Conservation (phyloP, 2,888 invertebrate genomes). For the Drosophila atroscutellata region DNA sequence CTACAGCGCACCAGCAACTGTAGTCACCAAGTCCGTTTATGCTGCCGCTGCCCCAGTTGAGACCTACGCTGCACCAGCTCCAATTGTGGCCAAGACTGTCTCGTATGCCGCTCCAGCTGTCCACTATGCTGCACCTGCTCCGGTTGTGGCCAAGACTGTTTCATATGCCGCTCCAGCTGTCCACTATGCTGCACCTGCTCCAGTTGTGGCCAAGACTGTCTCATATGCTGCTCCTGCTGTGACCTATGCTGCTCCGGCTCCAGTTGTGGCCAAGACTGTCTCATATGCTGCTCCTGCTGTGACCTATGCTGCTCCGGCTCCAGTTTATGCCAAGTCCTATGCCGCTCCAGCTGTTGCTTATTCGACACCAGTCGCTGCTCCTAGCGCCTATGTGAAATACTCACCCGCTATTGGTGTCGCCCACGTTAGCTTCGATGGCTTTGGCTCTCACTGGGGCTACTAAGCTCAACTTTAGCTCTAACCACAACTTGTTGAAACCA, state of each 20-base stretch:
- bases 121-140: constrained; percentile 68
- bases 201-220: constrained; percentile 50
- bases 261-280: constrained; percentile 33
- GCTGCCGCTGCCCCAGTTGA: constrained; percentile 57
- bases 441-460: constrained; percentile 88
- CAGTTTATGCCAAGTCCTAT: constrained; percentile 73
- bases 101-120: constrained; percentile 47
- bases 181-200: constrained; percentile 57
- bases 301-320: constrained; percentile 78
- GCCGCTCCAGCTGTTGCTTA: constrained; percentile 55
- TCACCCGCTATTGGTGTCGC: constrained; percentile 84
- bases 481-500: constrained; percentile 49
- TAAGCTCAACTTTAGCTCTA: constrained; percentile 81
- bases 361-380: constrained; percentile 70
- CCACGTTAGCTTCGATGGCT: constrained; percentile 88
- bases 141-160: constrained; percentile 35
- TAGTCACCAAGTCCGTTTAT: constrained; percentile 75
- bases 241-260: constrained; percentile 67
- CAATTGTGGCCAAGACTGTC: constrained; percentile 32
- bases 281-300: constrained; percentile 50
- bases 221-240: constrained; percentile 48
- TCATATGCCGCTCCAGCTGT: constrained; percentile 75
- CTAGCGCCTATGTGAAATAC: constrained; percentile 66
- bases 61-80: constrained; percentile 68
- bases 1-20: constrained; percentile 73